Percentiles rank a stretch among this genome's conserved stretches.
Evolutionary conservation across 2,113 vertebrate genomes (phyloP).

Genomic region (human): DNA sequence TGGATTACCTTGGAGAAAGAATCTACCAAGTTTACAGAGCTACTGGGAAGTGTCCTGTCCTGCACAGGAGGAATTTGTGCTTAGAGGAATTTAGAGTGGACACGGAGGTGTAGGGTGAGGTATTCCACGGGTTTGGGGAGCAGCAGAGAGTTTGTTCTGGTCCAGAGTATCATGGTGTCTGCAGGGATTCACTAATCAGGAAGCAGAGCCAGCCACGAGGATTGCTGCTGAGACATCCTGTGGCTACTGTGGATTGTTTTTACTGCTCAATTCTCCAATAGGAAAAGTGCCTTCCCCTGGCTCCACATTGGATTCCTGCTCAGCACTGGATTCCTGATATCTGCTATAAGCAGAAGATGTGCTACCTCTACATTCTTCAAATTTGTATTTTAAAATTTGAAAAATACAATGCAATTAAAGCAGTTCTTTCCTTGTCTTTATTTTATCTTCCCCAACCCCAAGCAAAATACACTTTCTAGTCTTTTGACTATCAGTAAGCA

Average conservation of each 20-base stretch:
- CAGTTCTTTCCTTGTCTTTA: neutral
- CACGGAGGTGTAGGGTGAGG: neutral
- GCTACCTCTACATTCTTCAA: neutral
- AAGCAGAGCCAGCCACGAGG: neutral
- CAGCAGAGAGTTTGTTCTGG: neutral
- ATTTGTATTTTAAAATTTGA: neutral
- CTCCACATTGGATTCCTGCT: neutral
- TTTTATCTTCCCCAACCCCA: neutral
- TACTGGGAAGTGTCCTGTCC: rapidly evolving
- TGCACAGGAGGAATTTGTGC: neutral
- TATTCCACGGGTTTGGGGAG: neutral
- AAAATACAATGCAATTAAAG: neutral
- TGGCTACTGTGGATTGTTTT: neutral
- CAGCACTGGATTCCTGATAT: neutral
- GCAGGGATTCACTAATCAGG: neutral
- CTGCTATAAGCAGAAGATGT: neutral
- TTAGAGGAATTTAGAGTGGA: neutral
- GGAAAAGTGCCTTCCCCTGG: neutral
- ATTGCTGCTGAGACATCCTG: neutral
- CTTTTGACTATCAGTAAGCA: neutral
- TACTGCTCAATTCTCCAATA: neutral
- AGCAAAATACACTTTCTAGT: neutral
- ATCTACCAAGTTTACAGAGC: neutral
- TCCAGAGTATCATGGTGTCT: neutral
- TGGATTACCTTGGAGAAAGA: neutral